Conservation (phyloP, 2,797 vertebrate genomes). For the Spea hammondii region DNA sequence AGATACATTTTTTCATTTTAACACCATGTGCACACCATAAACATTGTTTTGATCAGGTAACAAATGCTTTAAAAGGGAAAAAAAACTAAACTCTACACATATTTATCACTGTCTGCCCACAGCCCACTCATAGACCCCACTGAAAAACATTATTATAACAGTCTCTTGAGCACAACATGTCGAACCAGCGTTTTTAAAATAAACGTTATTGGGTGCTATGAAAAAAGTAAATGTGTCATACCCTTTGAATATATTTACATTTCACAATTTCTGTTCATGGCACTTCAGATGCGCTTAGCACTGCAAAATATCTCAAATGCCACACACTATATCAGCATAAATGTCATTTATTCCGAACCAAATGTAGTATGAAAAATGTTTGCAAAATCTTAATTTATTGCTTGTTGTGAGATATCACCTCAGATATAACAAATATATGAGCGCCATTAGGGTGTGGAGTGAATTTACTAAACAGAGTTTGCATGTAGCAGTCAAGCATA, state of each 20-base stretch:
- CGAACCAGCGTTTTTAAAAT: conserved; percentile 43
- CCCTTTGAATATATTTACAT: conserved; percentile 46
- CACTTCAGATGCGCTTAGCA: conserved; percentile 44
- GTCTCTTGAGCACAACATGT: conserved; percentile 42
- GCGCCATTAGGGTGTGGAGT: too few relatives aligned
- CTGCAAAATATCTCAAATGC: conserved; percentile 42
- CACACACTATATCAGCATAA: conserved; percentile 40
- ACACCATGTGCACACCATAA: conserved; percentile 25
- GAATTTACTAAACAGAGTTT: too few relatives aligned
- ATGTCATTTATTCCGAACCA: conserved; percentile 37
- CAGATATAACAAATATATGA: not conserved
- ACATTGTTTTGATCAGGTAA: conserved; percentile 48
- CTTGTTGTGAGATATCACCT: not conserved
- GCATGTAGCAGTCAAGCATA: too few relatives aligned
- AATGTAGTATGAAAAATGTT: conserved; percentile 43
- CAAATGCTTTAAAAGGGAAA: conserved; percentile 41
- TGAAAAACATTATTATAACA: conserved; percentile 36
- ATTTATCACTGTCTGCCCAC: conserved; percentile 46
- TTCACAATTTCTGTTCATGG: conserved; percentile 33
- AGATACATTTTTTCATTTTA: conserved; percentile 25
- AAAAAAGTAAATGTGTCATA: conserved; percentile 22
- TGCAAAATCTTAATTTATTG: conserved; percentile 23
- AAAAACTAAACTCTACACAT: conserved; percentile 42
- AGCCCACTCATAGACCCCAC: conserved; percentile 5
- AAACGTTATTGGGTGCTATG: conserved; percentile 35